Conservation (phyloP, 2,888 invertebrate genomes). For the Beris morrisii region DNA sequence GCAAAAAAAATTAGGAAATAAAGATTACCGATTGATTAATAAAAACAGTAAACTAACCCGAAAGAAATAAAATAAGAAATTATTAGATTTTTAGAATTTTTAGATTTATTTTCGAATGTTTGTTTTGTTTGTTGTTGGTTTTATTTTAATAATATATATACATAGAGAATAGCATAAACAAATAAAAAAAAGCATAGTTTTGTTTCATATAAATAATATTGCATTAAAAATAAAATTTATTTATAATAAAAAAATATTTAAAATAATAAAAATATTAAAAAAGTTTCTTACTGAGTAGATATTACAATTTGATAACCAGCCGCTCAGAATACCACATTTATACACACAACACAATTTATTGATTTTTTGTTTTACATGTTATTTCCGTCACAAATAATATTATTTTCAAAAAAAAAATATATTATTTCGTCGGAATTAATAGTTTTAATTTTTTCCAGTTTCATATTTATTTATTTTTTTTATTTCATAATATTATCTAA, state of each 20-base stretch:
- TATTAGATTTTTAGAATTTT: slow-evolving; percentile 11
- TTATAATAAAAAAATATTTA: slow-evolving; percentile 5
- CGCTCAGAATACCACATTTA: no score
- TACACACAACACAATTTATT: no score
- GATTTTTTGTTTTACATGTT: no score
- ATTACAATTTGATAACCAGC: not conserved
- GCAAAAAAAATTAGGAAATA: no score
- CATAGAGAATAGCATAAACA: slow-evolving; percentile 11
- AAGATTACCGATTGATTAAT: no score
- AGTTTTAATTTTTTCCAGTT: no score
- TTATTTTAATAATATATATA: slow-evolving; percentile 21
- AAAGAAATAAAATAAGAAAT: slow-evolving; percentile 17
- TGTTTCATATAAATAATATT: slow-evolving; percentile 31
- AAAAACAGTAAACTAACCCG: no score
- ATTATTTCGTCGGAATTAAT: no score
- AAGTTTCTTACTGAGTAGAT: slow-evolving; percentile 26
- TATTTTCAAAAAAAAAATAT: no score
- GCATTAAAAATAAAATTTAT: slow-evolving; percentile 27
- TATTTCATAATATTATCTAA: no score
- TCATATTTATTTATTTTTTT: no score
- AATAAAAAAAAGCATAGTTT: slow-evolving; percentile 17
- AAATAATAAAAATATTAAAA: slow-evolving; percentile 14
- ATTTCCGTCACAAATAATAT: no score
- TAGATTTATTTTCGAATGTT: slow-evolving; percentile 11
- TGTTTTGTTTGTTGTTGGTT: slow-evolving; percentile 1